Evolutionary conservation across 2,888 invertebrate species (phyloP).

Genomic region (Archaeoteleia sp.): DNA sequence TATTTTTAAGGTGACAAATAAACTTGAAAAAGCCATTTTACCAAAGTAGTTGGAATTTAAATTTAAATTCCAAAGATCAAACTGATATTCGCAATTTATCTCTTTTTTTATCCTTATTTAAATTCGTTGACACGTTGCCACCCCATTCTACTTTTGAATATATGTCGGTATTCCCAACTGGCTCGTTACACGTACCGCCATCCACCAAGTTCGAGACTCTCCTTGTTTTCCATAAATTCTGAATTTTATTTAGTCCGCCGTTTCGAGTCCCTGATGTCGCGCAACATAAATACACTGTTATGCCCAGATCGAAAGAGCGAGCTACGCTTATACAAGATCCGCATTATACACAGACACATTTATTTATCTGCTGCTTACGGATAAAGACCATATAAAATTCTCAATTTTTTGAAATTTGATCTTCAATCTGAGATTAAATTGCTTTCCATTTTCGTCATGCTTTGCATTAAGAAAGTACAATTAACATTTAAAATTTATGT

Average conservation of each 20-base stretch:
- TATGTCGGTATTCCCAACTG: constrained; percentile 18
- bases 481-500: too few species aligned
- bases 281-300: too few species aligned
- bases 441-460: not conserved
- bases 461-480: too few species aligned
- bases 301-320: not conserved
- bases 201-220: constrained; percentile 38
- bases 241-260: constrained; percentile 68
- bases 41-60: too few species aligned
- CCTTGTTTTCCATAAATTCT: constrained; percentile 72
- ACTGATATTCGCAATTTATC: too few species aligned
- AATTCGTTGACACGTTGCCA: constrained; percentile 54
- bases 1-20: too few species aligned
- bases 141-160: constrained; percentile 1
- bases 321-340: not conserved
- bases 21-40: too few species aligned
- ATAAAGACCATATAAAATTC: too few species aligned
- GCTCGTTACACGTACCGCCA: constrained; percentile 38
- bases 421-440: not conserved
- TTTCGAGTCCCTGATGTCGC: constrained; percentile 51
- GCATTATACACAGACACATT: not conserved
- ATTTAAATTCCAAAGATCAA: too few species aligned
- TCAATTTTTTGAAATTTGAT: not conserved
- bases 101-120: constrained; percentile 58
- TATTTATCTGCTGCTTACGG: not conserved